Evolutionary conservation across 2,113 vertebrate genomes (phyloP).

Genomic region (Saguinus imperator): DNA sequence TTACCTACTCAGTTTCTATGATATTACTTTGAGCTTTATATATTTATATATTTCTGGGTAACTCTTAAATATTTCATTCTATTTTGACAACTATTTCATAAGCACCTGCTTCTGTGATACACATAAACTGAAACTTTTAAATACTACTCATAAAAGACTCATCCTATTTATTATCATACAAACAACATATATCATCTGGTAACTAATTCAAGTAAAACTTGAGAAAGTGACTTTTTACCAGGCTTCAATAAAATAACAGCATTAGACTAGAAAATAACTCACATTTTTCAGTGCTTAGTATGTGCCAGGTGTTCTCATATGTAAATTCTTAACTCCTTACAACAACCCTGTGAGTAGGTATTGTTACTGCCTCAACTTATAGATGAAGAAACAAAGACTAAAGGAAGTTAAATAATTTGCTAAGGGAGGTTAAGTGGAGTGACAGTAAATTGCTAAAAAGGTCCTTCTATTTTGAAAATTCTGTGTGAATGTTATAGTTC

Average conservation of each 20-base stretch:
- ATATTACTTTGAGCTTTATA: neutral
- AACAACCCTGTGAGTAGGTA: neutral
- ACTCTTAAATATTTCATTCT: slow-evolving; percentile 1
- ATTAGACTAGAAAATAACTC: slow-evolving; percentile 1
- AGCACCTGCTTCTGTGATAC: neutral
- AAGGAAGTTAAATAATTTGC: neutral
- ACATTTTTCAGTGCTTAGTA: neutral
- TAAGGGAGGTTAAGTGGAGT: neutral
- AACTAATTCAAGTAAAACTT: slow-evolving; percentile 27
- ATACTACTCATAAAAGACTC: neutral
- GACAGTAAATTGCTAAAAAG: neutral
- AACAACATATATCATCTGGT: neutral
- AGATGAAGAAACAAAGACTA: neutral
- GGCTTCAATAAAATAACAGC: neutral
- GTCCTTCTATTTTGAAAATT: neutral
- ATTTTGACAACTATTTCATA: slow-evolving; percentile 3
- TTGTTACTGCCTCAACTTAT: neutral
- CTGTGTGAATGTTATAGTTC: neutral
- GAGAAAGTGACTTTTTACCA: neutral
- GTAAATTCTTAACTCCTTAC: neutral
- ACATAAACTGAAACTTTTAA: neutral
- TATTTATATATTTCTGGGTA: neutral
- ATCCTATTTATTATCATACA: neutral
- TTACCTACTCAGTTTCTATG: neutral
- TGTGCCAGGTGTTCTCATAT: neutral